Conservation (phyloP, 2,797 vertebrate genomes). For the Picus viridis region DNA sequence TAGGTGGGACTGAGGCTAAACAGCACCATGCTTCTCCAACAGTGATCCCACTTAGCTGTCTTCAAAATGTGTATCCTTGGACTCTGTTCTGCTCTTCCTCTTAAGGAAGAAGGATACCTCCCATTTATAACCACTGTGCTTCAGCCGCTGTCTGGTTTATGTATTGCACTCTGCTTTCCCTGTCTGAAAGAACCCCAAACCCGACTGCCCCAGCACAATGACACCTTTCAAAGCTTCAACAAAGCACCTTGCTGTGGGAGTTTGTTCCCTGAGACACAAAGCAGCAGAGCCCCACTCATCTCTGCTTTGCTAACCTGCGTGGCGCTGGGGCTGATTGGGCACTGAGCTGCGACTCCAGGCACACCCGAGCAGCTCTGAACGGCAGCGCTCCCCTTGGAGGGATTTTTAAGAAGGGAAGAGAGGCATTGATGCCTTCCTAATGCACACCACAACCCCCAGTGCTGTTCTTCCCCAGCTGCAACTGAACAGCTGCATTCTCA, state of each 20-base stretch:
- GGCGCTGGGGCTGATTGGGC: accelerated
- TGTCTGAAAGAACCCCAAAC: accelerated
- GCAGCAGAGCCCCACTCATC: background rate
- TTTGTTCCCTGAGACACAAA: background rate
- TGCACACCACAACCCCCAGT: accelerated
- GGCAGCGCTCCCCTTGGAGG: background rate
- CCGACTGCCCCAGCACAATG: background rate
- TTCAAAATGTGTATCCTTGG: background rate
- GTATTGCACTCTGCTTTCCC: background rate
- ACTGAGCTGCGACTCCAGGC: background rate
- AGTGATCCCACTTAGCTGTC: background rate
- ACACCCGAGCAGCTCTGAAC: background rate
- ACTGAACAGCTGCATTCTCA: background rate
- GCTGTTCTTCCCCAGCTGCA: background rate
- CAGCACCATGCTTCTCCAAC: background rate
- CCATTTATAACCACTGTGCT: background rate
- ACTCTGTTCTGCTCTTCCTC: background rate
- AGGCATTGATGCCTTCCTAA: background rate
- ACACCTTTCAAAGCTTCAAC: background rate
- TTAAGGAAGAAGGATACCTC: background rate
- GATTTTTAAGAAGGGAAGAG: background rate
- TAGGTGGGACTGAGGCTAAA: background rate
- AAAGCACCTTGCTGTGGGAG: background rate
- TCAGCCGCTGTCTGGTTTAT: background rate
- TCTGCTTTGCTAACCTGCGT: background rate